Evolutionary conservation across 1,140 invertebrate genomes (phyloP).

Genomic region (Drosophila repletoides): DNA sequence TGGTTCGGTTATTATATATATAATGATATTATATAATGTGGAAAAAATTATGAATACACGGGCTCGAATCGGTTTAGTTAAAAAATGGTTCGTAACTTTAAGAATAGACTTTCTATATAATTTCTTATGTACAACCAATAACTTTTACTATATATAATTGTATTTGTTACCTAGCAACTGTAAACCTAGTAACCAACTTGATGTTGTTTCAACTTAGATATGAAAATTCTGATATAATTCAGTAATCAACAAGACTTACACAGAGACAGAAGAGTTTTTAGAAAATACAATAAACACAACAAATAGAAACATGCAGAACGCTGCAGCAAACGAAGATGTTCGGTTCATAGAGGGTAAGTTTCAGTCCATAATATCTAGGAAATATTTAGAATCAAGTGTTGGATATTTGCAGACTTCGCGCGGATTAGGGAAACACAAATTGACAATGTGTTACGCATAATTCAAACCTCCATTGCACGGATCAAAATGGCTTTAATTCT

Average conservation of each 20-base stretch:
- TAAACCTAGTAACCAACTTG: neutral
- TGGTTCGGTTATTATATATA: too few relatives aligned
- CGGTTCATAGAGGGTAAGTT: constrained; percentile 16
- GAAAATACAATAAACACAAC: neutral
- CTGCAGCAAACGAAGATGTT: neutral
- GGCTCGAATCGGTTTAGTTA: too few relatives aligned
- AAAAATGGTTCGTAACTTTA: too few relatives aligned
- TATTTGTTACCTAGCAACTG: constrained; percentile 4
- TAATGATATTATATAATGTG: too few relatives aligned
- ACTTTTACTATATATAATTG: neutral
- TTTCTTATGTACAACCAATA: too few relatives aligned
- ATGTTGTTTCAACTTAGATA: neutral
- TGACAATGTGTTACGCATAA: constrained; percentile 33
- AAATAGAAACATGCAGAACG: constrained; percentile 3
- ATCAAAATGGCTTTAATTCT: constrained; percentile 56
- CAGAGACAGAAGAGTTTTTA: neutral
- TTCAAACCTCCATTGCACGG: constrained; percentile 23
- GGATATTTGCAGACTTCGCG: constrained; percentile 6
- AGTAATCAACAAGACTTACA: neutral
- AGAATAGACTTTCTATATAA: too few relatives aligned
- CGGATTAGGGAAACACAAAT: constrained; percentile 24
- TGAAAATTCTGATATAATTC: neutral
- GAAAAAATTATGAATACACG: too few relatives aligned
- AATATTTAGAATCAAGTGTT: too few relatives aligned
- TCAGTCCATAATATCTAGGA: too few relatives aligned